Evolutionary conservation across 2,797 vertebrate species (phyloP).

Genomic region (Mustela erminea): DNA sequence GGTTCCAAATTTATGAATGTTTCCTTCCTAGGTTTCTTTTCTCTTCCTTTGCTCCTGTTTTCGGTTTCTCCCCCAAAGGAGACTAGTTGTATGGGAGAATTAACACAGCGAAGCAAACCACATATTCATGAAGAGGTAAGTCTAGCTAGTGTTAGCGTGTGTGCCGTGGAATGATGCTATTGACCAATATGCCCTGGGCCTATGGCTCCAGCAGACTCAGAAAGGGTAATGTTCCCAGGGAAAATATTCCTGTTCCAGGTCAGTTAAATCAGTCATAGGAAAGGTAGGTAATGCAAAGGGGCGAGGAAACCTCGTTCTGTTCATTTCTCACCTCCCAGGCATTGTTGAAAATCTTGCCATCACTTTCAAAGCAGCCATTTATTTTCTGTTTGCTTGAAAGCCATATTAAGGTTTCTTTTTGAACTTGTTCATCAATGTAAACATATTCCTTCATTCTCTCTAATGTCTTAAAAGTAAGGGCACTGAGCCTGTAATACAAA

Average conservation of each 20-base stretch:
- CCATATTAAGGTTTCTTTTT: conserved; percentile 87
- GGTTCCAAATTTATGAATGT: not conserved
- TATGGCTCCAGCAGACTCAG: not conserved
- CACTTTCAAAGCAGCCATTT: conserved; percentile 89
- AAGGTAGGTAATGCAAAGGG: not conserved
- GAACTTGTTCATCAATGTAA: conserved; percentile 86
- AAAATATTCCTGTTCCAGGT: not conserved
- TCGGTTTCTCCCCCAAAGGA: not conserved
- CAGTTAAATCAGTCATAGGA: not conserved
- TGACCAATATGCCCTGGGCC: too few relatives aligned
- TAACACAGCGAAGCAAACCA: not conserved
- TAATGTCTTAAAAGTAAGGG: conserved; percentile 92
- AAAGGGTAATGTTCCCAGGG: not conserved
- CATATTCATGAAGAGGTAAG: not conserved
- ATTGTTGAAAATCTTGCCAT: conserved; percentile 87
- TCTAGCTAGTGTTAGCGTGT: not conserved
- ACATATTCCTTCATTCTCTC: conserved; percentile 86
- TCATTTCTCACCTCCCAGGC: conserved; percentile 87
- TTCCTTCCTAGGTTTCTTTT: not conserved
- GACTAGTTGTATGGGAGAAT: not conserved
- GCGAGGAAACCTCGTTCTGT: not conserved
- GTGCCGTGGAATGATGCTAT: accelerated
- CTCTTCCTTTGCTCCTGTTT: not conserved
- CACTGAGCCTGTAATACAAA: conserved; percentile 88
- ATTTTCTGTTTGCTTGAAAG: conserved; percentile 84